Evolutionary conservation across 2,113 vertebrate genomes (phyloP).

Genomic region (Poecilia latipinna): DNA sequence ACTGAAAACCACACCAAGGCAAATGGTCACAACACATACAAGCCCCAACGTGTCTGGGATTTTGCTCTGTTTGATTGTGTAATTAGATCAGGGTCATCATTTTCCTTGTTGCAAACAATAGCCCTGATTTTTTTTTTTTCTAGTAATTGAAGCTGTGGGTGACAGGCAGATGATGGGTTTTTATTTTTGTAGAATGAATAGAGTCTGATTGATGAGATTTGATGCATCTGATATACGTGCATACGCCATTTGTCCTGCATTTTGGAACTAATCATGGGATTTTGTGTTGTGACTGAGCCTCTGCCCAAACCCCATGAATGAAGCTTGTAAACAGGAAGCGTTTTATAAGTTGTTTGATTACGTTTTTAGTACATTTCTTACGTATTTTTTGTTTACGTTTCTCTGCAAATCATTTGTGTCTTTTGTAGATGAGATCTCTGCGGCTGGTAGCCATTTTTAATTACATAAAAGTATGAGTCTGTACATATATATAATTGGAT

Average conservation of each 20-base stretch:
- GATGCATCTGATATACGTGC: constrained; percentile 36
- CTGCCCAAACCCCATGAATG: neutral
- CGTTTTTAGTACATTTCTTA: constrained; percentile 9
- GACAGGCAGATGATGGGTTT: constrained; percentile 28
- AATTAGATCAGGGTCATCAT: constrained; percentile 35
- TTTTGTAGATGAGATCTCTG: constrained; percentile 8
- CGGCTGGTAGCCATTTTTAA: constrained; percentile 25
- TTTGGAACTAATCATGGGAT: constrained; percentile 19
- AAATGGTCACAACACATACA: neutral
- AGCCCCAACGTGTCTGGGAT: constrained; percentile 5
- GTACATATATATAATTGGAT: constrained; percentile 15
- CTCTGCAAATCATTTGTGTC: constrained; percentile 11
- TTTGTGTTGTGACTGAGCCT: constrained; percentile 23
- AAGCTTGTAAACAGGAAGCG: neutral
- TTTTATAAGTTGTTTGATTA: constrained; percentile 1
- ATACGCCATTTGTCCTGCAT: constrained; percentile 36
- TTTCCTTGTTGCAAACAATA: constrained; percentile 46
- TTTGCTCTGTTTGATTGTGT: constrained; percentile 14
- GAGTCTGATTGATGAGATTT: constrained; percentile 24
- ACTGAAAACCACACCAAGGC: neutral
- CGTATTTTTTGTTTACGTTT: constrained; percentile 19
- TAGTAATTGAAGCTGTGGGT: constrained; percentile 20
- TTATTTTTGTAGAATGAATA: constrained; percentile 34
- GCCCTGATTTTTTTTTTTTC: constrained; percentile 12
- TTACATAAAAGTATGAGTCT: neutral